Base-by-base conservation (phyloP, 2,797 vertebrate genomes). In the Micropoecilia bifurca region DNA sequence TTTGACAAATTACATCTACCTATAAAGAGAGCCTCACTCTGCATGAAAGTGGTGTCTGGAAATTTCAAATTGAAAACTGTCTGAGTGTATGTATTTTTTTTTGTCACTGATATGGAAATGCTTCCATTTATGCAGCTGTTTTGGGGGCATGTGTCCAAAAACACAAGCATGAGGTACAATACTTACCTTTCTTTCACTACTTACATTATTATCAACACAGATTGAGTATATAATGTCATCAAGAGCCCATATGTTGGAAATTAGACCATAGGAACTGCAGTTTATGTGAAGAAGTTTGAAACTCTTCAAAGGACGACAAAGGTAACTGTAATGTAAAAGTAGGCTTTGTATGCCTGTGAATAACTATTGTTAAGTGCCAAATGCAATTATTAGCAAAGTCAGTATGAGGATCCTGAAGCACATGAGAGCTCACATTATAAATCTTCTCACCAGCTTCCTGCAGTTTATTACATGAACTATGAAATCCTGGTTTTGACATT, bases 1-100 rank as follows among this genome's bases (percentile, higher is more conserved):
- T 82, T 77, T 85, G 78, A 86, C 57, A 50, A 78, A 83, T 81
- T 33, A 77, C 66, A 18, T 22, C 59, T 46, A 77, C 28, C 61
- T 25, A 68, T 61, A 81, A 81, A 71, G 28, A 82, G 72, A 78
- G 45, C 53, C 22, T 46, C 78, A 77, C 36, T 73, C 14, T 33
- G n/a, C 36, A 77, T 66, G 66, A 72, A 22, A 80, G 20, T 3
- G 59, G 14, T 57, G 75, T 74, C 41, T 59, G 3, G 13, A 71
- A 28, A 78, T 47, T 66, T 74, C 9, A 83, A 77, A 78, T 45
- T 63, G 25, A 73, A 82, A 74, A 74, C 8, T 16, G 55, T 59
- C 14, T 33, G 2, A 33, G n/a, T 39, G 33, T 71, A 30, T 3
- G n/a, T 0, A 25, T 73, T 69, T 80, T 39, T 76, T 6, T 55